Percentiles rank a stretch among this genome's conserved stretches.
phyloP scores from a whole-genome alignment of 2,888 invertebrate species.

The Aspidiotus rigidus region DNA sequence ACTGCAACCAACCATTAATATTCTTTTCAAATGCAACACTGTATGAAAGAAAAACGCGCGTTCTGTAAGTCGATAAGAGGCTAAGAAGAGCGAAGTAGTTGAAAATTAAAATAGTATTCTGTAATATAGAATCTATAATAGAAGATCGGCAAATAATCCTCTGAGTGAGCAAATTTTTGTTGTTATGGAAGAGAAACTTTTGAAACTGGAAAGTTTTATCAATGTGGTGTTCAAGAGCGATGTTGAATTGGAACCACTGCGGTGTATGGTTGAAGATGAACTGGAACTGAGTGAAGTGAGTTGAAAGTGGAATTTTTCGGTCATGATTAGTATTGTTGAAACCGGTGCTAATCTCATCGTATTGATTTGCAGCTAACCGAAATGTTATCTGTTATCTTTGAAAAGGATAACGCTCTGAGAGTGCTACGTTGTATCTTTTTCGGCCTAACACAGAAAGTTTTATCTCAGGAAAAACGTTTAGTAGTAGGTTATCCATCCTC shows the following conservation, averaged over 20 bases:
- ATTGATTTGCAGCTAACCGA: conserved; percentile 14
- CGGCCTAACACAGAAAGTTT: conserved; percentile 17
- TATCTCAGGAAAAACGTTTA: conserved; percentile 26
- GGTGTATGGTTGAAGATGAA: conserved; percentile 16
- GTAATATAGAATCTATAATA: no score
- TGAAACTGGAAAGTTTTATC: conserved; percentile 10
- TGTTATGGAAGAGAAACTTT: conserved; percentile 20
- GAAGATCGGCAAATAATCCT: background rate
- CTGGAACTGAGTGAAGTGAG: conserved; percentile 20
- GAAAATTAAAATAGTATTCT: no score
- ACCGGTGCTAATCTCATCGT: background rate
- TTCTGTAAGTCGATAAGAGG: no score
- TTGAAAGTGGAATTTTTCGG: background rate
- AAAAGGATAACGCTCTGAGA: conserved; percentile 1
- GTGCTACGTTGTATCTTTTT: conserved; percentile 17
- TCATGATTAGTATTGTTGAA: background rate
- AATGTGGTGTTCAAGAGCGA: conserved; percentile 20
- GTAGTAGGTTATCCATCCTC: background rate
- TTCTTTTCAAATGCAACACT: no score
- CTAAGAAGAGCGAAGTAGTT: no score
- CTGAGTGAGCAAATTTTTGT: no score
- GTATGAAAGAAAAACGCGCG: no score
- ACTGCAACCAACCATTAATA: no score
- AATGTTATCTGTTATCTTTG: background rate
- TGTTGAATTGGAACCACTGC: conserved; percentile 15